phyloP scores from a whole-genome alignment of 2,113 vertebrate genomes.

The Gymnogyps californianus region DNA sequence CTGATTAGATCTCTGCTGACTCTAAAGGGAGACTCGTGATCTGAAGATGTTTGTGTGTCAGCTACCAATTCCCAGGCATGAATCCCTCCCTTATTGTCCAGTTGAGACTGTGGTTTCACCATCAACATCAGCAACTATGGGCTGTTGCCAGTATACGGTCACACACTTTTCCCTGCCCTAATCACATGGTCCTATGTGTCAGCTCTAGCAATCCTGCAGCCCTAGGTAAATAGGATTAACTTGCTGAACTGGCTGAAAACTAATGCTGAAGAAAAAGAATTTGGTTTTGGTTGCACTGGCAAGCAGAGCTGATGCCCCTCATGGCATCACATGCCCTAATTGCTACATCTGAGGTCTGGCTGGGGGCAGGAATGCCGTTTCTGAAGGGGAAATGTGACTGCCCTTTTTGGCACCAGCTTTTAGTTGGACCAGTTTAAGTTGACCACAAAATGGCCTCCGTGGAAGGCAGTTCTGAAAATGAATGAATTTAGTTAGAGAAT shows the following conservation, averaged over 20 bases:
- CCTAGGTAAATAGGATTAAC: background rate
- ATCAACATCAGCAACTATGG: background rate
- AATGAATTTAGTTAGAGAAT: background rate
- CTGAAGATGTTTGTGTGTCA: background rate
- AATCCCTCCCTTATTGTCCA: conserved; percentile 22
- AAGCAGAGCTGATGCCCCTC: background rate
- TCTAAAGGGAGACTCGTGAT: background rate
- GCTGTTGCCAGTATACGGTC: background rate
- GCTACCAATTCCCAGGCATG: background rate
- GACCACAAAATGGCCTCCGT: background rate
- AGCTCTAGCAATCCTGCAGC: background rate
- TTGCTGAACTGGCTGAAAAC: conserved; percentile 3
- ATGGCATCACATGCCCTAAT: background rate
- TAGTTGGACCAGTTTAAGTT: background rate
- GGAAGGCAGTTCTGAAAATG: background rate
- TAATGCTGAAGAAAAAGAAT: background rate
- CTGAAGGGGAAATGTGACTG: background rate
- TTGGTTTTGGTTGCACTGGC: background rate
- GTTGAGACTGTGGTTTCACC: background rate
- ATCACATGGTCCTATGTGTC: background rate
- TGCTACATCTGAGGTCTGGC: background rate
- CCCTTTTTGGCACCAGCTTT: background rate
- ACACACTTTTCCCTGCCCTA: background rate
- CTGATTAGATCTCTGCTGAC: conserved; percentile 37
- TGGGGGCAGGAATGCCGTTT: background rate